phyloP scores from a whole-genome alignment of 1,140 invertebrate genomes.

The Mycetomoellerius zeteki region DNA sequence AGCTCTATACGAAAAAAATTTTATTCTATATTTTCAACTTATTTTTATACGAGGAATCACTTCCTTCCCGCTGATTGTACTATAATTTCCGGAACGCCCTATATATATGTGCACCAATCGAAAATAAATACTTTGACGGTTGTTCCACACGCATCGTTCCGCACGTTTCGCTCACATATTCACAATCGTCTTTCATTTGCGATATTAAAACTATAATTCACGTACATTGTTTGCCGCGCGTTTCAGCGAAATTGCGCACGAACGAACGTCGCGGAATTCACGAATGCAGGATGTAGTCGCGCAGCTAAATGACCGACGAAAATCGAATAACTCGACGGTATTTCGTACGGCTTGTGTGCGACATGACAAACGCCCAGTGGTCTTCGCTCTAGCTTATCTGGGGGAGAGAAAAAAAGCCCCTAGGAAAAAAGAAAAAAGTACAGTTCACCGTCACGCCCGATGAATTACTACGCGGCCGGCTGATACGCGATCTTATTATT shows the following conservation, averaged over 20 bases:
- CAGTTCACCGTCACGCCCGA: conserved; percentile 3
- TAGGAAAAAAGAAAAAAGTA: not conserved
- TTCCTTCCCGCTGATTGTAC: no score
- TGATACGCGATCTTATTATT: conserved; percentile 50
- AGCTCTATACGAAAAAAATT: no score
- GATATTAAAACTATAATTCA: conserved; percentile 45
- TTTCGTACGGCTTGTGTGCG: conserved; percentile 25
- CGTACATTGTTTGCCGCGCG: not conserved
- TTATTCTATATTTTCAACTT: no score
- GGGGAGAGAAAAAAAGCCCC: not conserved
- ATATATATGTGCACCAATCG: not conserved
- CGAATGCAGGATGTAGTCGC: not conserved
- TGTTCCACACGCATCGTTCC: not conserved
- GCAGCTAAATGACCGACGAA: conserved; percentile 40
- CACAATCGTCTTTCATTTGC: not conserved
- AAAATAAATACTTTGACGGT: not conserved
- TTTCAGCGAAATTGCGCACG: not conserved
- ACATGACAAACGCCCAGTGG: conserved; percentile 31
- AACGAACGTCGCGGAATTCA: not conserved
- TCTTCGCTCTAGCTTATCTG: conserved; percentile 38
- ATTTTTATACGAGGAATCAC: no score
- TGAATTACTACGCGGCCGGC: conserved; percentile 29
- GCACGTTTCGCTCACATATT: not conserved
- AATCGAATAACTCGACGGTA: conserved; percentile 33
- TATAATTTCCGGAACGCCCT: no score